These are phyloP conservation scores for Diorhabda sublineata DNA, from an alignment of 1,140 invertebrate species.

Conservation along the genomic window DNA sequence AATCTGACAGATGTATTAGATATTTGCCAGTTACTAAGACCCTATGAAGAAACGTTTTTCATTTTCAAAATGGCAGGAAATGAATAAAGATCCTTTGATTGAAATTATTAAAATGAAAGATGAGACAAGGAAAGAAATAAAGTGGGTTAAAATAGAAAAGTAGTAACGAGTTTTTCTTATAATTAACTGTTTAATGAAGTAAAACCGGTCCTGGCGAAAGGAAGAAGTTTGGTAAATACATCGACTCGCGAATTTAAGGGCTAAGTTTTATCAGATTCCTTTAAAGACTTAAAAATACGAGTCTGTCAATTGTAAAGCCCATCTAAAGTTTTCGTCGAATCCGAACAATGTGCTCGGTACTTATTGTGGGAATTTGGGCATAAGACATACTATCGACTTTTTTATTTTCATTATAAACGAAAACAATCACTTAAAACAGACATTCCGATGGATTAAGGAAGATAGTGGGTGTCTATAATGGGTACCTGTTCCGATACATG, in stretches of 20 bases:
- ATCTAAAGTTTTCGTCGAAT: constrained; percentile 9
- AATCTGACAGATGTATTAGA: too few species aligned
- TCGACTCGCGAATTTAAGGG: constrained; percentile 37
- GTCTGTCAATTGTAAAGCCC: constrained; percentile 27
- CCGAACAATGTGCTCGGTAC: constrained; percentile 5
- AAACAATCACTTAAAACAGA: constrained; percentile 15
- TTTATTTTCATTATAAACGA: constrained; percentile 4
- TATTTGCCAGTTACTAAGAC: too few species aligned
- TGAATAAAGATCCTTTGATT: too few species aligned
- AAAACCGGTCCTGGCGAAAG: not conserved
- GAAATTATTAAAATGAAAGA: too few species aligned
- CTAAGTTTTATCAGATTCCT: constrained; percentile 35
- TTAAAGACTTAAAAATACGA: constrained; percentile 28
- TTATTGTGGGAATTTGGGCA: constrained; percentile 12
- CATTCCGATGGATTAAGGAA: not conserved
- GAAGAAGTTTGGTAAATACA: constrained; percentile 21
- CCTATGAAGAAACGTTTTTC: too few species aligned
- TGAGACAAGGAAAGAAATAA: too few species aligned
- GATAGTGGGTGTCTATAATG: not conserved
- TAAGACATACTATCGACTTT: constrained; percentile 7
- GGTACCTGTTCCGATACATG: too few species aligned
- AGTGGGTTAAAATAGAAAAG: too few species aligned
- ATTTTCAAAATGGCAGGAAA: too few species aligned
- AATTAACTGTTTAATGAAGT: too few species aligned
- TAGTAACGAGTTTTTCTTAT: too few species aligned